Evolutionary conservation across 2,113 vertebrate genomes (phyloP), one percentile per base, ranked within the genome.

Genomic region (Arenaria interpres): DNA sequence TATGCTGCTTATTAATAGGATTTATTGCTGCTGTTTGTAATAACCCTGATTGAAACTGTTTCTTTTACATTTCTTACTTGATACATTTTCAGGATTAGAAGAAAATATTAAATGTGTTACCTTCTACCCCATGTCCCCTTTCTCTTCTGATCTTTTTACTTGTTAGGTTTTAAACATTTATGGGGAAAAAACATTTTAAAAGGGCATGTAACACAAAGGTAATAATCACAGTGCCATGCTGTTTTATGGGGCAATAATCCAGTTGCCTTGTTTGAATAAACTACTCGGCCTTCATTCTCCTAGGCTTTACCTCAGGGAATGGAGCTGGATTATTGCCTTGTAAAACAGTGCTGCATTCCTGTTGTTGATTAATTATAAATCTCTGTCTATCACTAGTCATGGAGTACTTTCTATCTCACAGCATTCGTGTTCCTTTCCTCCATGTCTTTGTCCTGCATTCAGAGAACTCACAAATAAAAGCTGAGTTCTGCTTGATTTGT

Each of bases 201-300:
- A 96, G 89, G 71, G 78, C 89, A 83, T 83, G 94, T 94, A 95
- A 73, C 91, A 97, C 67, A 93, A 94, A 96, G 97, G 91, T 90
- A 94, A 94, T 97, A 90, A 97, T 95, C 88, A 86, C 78, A 90
- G 91, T 93, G 94, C 91, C 79, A 54, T 78, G 94, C 94, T 96
- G 91, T 51, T 97, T 97, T 97, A 97, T 97, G 91, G 79, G 79
- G 93, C 90, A 94, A 96, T 97, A 97, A 96, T 96, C 93, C 90
- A 64, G 68, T 95, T 94, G 95, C 85, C 91, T 95, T 94, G 91
- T 94, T 96, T 93, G 95, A 96, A 92, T 95, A 97, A 97, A 86
- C 96, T 95, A 14, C 95, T 95, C 23, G n/a, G 95, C 94, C 85
- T 95, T 97, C 89, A 48, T 91, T 88, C 88, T 94, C 56, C 82